These are phyloP conservation scores for Watsonalla binaria DNA, from an alignment of 2,888 invertebrate species.

Conservation along the genomic window DNA sequence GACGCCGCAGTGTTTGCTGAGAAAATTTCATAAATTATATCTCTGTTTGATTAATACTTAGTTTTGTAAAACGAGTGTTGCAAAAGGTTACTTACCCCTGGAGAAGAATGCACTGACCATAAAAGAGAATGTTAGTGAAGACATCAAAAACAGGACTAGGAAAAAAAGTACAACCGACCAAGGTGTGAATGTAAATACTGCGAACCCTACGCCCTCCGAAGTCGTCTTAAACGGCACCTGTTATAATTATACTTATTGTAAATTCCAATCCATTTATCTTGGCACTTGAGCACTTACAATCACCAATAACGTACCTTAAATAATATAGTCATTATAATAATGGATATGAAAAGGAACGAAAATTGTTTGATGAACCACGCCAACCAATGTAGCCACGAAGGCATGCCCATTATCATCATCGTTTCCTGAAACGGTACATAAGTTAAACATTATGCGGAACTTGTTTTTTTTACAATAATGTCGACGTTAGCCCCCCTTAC, in stretches of 20 bases:
- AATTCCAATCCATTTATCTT: too few species aligned
- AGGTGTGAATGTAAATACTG: constrained; percentile 84
- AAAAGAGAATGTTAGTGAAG: constrained; percentile 87
- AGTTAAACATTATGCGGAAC: background rate
- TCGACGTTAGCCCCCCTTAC: too few species aligned
- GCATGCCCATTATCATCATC: constrained; percentile 95
- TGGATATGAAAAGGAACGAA: constrained; percentile 82
- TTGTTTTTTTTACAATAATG: too few species aligned
- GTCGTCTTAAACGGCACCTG: constrained; percentile 75
- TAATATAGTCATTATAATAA: constrained; percentile 79
- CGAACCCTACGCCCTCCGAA: constrained; percentile 55
- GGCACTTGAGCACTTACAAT: too few species aligned
- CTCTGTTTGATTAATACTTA: background rate
- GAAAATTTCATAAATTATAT: constrained; percentile 13
- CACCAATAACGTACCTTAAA: constrained; percentile 69
- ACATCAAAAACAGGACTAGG: constrained; percentile 83
- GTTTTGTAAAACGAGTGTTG: background rate
- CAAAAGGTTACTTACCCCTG: constrained; percentile 73
- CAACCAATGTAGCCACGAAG: constrained; percentile 90
- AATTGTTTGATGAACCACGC: constrained; percentile 92
- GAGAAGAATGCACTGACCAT: constrained; percentile 89
- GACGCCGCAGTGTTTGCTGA: constrained; percentile 90
- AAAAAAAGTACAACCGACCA: constrained; percentile 84
- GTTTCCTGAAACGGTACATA: constrained; percentile 82
- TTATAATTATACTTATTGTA: constrained; percentile 15